Base-by-base conservation (phyloP, 2,888 invertebrate genomes). In the Gryllus longicercus region DNA sequence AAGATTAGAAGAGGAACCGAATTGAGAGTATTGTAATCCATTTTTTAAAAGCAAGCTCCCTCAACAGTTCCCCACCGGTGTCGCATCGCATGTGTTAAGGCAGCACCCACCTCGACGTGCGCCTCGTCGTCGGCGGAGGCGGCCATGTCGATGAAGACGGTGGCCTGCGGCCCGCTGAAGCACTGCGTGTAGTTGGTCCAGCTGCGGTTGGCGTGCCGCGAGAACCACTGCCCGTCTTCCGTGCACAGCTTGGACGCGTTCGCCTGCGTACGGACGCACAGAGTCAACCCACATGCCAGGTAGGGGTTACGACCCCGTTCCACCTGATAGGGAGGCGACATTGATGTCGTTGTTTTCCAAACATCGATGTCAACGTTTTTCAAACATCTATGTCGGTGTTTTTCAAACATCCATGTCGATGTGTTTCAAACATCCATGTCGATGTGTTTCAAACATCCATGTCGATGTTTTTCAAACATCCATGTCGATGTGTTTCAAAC, bases 171-270 rank as follows among this genome's bases (percentile, higher is more conserved):
- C 16, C 85, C 85, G 38, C 84, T 86, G 81, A 85, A 88, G 84
- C 91, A 90, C 77, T 87, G 86, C 16, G 87, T 86, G 84, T 89
- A 90, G 85, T 91, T 89, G 79, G 88, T 89, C 90, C 90, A 90
- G 18, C 76, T 76, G 51, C 86, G 86, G 78, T 84, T 85, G 74
- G 85, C 86, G 14, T 84, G 82, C 79, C 86, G 87, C 82, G 85
- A 85, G 83, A 85, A 90, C 91, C 90, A 90, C 76, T 86, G 85
- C 2, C 90, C 90, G 83, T 87, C 85, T 75, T 85, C 83, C 84
- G 87, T 87, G 84, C 91, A 91, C 79, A 85, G 85, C 81, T 87
- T 88, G 23, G 89, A 88, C 5, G 90, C 90, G 79, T 88, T 87
- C 21, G 86, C 87, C 86, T 88, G 82, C 16, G 8, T 8, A 38